Evolutionary conservation across 2,113 vertebrate genomes (phyloP).

Genomic region (Castor canadensis): DNA sequence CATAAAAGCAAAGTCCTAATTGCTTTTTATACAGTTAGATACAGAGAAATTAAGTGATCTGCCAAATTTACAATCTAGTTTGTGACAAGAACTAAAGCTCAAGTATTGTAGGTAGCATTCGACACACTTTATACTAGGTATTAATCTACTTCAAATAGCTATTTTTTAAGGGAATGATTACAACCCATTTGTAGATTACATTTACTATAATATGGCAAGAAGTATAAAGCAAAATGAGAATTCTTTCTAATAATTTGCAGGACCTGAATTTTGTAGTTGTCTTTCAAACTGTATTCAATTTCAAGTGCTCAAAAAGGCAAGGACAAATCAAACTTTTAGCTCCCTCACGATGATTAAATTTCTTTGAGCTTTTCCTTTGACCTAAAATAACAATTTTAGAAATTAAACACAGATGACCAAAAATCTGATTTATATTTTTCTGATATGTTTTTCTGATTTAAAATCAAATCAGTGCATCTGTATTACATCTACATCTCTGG

Average conservation of each 20-base stretch:
- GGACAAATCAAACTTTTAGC: not conserved
- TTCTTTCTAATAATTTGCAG: not conserved
- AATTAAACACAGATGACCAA: not conserved
- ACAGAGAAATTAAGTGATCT: not conserved
- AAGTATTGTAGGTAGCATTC: not conserved
- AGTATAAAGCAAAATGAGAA: slow-evolving; percentile 6
- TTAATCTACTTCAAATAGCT: not conserved
- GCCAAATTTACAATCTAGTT: not conserved
- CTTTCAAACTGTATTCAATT: slow-evolving; percentile 34
- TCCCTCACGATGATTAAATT: not conserved
- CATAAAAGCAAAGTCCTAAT: not conserved
- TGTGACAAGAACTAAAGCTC: slow-evolving; percentile 28
- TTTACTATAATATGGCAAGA: not conserved
- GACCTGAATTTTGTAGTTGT: not conserved
- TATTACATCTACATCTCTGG: not conserved
- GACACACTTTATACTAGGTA: not conserved
- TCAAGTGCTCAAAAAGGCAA: not conserved
- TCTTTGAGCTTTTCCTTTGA: not conserved
- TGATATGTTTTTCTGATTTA: slow-evolving; percentile 20
- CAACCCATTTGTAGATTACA: not conserved
- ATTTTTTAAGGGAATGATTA: not conserved
- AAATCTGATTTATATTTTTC: not conserved
- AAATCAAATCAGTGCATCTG: not conserved
- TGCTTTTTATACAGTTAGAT: not conserved
- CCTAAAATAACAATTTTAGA: not conserved